phyloP scores from a whole-genome alignment of 2,113 vertebrate species.

The Diphyllodes magnificus region DNA sequence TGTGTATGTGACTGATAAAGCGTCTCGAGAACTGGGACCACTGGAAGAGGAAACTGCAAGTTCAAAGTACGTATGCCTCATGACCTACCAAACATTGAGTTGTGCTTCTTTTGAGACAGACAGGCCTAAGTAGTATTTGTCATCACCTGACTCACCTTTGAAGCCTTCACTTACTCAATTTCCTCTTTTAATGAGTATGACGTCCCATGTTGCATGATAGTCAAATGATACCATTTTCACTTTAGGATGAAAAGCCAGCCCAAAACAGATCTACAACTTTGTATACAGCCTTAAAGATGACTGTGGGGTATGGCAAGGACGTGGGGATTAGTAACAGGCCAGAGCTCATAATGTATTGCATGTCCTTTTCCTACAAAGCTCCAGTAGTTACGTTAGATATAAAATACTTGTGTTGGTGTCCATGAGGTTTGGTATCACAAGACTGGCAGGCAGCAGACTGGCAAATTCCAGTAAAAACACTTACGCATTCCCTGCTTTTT shows the following conservation, averaged over 20 bases:
- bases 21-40: constrained; percentile 23
- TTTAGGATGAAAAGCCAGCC: not conserved
- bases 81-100: not conserved
- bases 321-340: not conserved
- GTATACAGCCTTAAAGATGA: not conserved
- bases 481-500: not conserved
- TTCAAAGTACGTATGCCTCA: constrained; percentile 56
- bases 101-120: not conserved
- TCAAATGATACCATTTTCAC: not conserved
- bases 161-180: not conserved
- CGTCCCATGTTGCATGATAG: not conserved
- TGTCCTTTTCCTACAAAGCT: not conserved
- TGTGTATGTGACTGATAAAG: constrained; percentile 54
- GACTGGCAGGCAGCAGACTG: not conserved
- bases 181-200: not conserved
- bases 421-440: not conserved
- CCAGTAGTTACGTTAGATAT: not conserved
- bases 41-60: constrained; percentile 56
- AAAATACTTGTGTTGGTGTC: not conserved
- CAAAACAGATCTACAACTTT: not conserved
- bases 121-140: not conserved
- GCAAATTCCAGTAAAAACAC: not conserved
- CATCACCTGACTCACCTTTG: not conserved
- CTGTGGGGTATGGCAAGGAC: not conserved
- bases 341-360: not conserved